Evolutionary conservation across 2,113 vertebrate species (phyloP).

Genomic region (Progne subis): DNA sequence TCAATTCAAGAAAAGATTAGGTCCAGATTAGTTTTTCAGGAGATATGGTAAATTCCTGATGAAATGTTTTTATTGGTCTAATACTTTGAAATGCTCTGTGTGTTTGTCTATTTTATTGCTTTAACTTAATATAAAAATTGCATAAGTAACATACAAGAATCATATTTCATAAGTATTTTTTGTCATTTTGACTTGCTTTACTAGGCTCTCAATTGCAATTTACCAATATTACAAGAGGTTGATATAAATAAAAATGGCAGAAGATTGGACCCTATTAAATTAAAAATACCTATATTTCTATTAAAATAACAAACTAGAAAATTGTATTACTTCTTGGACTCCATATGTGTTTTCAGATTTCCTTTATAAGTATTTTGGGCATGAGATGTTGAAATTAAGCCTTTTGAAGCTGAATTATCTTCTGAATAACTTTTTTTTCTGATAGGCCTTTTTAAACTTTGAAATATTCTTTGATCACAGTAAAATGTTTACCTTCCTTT

Average conservation of each 20-base stretch:
- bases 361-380: neutral
- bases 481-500: slow-evolving; percentile 29
- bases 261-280: neutral
- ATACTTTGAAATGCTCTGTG: neutral
- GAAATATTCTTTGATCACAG: neutral
- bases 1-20: neutral
- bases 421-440: slow-evolving; percentile 7
- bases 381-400: neutral
- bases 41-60: neutral
- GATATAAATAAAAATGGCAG: neutral
- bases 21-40: neutral
- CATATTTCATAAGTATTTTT: neutral
- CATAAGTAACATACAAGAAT: neutral
- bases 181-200: neutral
- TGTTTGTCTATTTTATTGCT: neutral
- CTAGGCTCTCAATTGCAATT: neutral
- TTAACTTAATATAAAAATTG: neutral
- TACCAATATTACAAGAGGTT: neutral
- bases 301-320: neutral
- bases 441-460: neutral
- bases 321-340: neutral
- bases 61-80: neutral
- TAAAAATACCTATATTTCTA: neutral
- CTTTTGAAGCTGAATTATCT: slow-evolving; percentile 4
- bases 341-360: neutral